Percentiles rank a stretch among this genome's conserved stretches.
Conservation (phyloP, 2,888 invertebrate species). For the Diaphora mendica region DNA sequence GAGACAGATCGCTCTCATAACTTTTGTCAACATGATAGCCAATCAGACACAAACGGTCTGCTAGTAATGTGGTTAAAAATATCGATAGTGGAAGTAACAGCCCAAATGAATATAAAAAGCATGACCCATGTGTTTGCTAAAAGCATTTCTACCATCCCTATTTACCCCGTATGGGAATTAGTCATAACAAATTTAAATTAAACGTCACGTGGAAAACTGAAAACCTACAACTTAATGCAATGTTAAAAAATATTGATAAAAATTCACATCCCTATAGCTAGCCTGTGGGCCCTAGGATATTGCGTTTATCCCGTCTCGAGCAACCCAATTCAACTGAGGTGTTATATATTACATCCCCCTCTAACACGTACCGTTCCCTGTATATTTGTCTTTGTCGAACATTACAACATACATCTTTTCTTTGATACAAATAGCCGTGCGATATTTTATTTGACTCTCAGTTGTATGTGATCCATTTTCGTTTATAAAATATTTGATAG, state of each 20-base stretch:
- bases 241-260: constrained; percentile 22
- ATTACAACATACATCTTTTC: constrained; percentile 48
- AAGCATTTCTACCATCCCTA: too few relatives aligned
- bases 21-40: constrained; percentile 51
- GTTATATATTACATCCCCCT: constrained; percentile 47
- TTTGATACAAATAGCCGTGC: constrained; percentile 55
- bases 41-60: constrained; percentile 38
- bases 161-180: too few relatives aligned
- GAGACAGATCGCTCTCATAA: constrained; percentile 43
- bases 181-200: too few relatives aligned
- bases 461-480: constrained; percentile 46
- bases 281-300: constrained; percentile 62
- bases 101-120: too few relatives aligned
- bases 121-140: too few relatives aligned
- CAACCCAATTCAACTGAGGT: constrained; percentile 51
- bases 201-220: too few relatives aligned
- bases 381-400: constrained; percentile 39
- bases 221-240: neutral
- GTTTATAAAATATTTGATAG: constrained; percentile 21
- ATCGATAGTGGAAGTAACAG: constrained; percentile 7
- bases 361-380: constrained; percentile 23
- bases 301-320: constrained; percentile 64
- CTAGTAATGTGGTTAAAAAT: constrained; percentile 23
- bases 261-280: constrained; percentile 31
- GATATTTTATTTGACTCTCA: constrained; percentile 62